A percentile compares a stretch with the other conserved stretches of the same genome.
Conservation (phyloP, 2,888 invertebrate species). For the Tipula helvola region DNA sequence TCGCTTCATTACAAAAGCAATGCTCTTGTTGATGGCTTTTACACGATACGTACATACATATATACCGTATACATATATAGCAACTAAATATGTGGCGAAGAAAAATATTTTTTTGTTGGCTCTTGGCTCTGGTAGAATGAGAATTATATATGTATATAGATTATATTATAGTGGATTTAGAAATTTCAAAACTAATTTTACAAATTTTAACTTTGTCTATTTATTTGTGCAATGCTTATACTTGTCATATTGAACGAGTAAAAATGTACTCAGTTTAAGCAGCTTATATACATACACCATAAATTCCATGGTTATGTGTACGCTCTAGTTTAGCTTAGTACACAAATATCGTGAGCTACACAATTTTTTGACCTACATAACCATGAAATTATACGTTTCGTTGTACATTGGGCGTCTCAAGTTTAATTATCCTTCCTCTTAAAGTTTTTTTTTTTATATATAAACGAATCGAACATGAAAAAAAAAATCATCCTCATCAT, state of each 20-base stretch:
- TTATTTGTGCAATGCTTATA: not conserved
- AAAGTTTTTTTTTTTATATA: not conserved
- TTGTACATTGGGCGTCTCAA: not conserved
- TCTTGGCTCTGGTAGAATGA: not conserved
- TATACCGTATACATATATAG: not conserved
- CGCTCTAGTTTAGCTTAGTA: not conserved
- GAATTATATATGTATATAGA: not conserved
- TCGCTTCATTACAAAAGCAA: slow-evolving; percentile 11
- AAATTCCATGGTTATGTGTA: not conserved
- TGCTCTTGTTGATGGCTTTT: slow-evolving; percentile 10
- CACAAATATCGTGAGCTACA: not conserved
- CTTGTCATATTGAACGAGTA: not conserved
- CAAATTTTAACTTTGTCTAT: not conserved
- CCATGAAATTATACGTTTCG: not conserved
- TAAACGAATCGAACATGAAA: not conserved
- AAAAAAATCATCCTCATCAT: not conserved
- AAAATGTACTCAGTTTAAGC: not conserved
- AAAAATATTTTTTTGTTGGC: not conserved
- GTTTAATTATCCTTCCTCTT: not conserved
- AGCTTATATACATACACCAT: not conserved
- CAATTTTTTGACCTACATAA: not conserved
- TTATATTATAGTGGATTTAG: not conserved
- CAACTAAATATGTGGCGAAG: not conserved
- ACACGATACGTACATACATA: not conserved
- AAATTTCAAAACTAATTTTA: not conserved